Conservation (phyloP, 2,113 vertebrate species). For the Choloepus hoffmanni region DNA sequence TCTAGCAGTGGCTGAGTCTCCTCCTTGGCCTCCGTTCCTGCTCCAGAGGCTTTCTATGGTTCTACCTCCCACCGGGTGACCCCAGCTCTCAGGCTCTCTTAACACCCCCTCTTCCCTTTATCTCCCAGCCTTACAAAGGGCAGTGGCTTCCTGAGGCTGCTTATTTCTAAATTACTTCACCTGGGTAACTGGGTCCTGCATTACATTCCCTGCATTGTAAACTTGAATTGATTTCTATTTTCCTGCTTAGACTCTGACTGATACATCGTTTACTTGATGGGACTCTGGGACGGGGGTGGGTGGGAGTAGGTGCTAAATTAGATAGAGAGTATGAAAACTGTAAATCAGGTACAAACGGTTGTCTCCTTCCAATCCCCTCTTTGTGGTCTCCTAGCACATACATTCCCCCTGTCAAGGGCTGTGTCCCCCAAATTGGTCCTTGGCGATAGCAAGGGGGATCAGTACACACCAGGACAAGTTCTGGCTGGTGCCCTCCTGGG, state of each 20-base stretch:
- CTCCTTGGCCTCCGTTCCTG: neutral
- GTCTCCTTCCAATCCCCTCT: too few species aligned
- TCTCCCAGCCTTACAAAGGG: neutral
- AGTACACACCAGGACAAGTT: neutral
- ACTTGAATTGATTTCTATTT: neutral
- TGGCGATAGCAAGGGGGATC: fast-evolving
- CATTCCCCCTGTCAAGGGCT: neutral
- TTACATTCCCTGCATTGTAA: neutral
- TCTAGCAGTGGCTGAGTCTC: neutral
- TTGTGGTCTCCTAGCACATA: neutral
- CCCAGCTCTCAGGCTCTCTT: neutral
- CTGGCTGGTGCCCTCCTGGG: neutral
- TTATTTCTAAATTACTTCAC: neutral
- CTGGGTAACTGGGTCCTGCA: neutral
- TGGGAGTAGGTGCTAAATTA: neutral
- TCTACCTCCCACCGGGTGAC: neutral
- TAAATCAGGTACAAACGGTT: neutral
- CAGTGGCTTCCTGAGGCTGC: too few species aligned
- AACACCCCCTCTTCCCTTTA: neutral
- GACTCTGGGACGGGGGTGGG: neutral
- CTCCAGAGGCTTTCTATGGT: fast-evolving
- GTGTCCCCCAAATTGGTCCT: neutral
- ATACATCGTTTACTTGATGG: neutral
- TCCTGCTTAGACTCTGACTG: neutral
- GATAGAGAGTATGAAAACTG: neutral